Percentiles rank a stretch among this genome's conserved stretches.
Conservation (phyloP, 23 tunicate species). For the Oikopleura albicans region DNA sequence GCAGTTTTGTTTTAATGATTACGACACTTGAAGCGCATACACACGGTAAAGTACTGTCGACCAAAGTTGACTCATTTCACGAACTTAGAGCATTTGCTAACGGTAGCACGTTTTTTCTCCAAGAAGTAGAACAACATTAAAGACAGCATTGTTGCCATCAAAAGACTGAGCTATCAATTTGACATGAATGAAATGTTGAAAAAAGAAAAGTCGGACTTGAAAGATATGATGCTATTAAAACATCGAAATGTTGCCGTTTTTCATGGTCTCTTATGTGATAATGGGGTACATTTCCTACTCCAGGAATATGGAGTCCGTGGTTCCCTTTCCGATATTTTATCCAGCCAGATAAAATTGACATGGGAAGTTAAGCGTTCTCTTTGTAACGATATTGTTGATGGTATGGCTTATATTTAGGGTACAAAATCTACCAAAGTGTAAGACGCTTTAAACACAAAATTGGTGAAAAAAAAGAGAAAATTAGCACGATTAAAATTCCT, state of each 20-base stretch:
- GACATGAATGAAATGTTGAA: neutral
- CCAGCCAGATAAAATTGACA: neutral
- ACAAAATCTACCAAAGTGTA: no score
- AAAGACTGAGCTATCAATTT: neutral
- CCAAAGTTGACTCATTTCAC: no score
- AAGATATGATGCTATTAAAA: neutral
- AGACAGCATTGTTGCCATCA: neutral
- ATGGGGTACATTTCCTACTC: neutral
- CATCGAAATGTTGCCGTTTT: neutral
- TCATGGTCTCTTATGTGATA: neutral
- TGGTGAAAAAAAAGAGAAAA: no score
- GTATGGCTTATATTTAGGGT: constrained; percentile 1
- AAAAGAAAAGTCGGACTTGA: neutral
- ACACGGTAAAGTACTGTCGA: no score
- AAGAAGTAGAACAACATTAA: no score
- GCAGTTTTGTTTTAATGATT: no score
- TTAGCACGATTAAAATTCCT: no score
- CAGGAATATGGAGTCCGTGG: constrained; percentile 2
- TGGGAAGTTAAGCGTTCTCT: neutral
- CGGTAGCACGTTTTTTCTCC: no score
- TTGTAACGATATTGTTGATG: neutral
- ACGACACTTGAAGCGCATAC: no score
- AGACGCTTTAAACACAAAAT: no score
- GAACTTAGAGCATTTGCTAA: no score
- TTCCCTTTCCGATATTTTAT: neutral